Conservation (phyloP, 2,797 vertebrate genomes). For the Poliocrania exsul region DNA sequence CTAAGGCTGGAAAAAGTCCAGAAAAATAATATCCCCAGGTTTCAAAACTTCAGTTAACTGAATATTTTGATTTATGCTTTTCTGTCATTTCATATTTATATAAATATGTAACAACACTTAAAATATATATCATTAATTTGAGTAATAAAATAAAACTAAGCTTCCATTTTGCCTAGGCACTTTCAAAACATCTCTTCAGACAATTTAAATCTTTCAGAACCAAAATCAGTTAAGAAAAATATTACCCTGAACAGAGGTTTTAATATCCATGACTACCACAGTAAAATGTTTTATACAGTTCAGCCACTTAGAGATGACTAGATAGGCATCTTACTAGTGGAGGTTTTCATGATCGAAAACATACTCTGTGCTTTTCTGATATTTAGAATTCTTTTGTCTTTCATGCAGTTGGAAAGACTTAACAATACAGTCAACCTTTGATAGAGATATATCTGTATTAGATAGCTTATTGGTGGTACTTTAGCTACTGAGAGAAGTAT, state of each 20-base stretch:
- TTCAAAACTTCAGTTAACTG: neutral
- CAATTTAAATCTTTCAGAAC: neutral
- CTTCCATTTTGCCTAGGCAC: neutral
- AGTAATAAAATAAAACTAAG: neutral
- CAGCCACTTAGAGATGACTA: neutral
- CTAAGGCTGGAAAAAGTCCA: neutral
- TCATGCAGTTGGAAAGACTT: neutral
- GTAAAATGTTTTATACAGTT: neutral
- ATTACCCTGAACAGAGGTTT: neutral
- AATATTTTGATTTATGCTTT: neutral
- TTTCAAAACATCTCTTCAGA: neutral
- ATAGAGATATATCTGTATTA: neutral
- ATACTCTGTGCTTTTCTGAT: neutral
- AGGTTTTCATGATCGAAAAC: neutral
- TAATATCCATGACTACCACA: neutral
- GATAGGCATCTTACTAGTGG: neutral
- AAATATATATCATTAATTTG: neutral
- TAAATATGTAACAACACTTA: neutral
- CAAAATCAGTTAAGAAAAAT: neutral
- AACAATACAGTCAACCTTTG: neutral
- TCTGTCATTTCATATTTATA: neutral
- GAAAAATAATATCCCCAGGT: neutral
- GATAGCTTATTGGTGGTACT: neutral
- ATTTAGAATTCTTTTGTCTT: neutral
- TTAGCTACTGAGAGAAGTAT: neutral